Conservation (phyloP, 2,888 invertebrate species). For the Laothoe populi region DNA sequence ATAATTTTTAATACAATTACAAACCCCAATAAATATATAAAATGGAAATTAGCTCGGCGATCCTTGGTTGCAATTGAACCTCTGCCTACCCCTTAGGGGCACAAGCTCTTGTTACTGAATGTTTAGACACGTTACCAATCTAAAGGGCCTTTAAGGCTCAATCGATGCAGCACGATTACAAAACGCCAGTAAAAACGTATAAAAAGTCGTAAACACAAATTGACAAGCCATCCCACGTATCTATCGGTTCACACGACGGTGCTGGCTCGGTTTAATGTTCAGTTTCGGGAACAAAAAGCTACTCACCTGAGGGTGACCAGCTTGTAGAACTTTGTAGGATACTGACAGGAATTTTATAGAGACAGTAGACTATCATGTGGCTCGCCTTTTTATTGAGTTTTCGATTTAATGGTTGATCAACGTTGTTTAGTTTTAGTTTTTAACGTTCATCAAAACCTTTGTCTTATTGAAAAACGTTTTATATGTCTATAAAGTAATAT, state of each 20-base stretch:
- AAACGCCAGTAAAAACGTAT: neutral
- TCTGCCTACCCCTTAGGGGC: neutral
- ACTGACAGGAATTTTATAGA: neutral
- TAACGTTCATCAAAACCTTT: no score
- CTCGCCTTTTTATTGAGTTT: no score
- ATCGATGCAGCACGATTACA: conserved; percentile 11
- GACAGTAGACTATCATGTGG: no score
- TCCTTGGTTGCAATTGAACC: no score
- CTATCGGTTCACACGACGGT: conserved; percentile 36
- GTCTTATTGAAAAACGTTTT: no score
- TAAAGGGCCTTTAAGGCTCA: neutral
- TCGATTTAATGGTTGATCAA: neutral
- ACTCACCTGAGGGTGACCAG: conserved; percentile 21
- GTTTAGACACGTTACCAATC: neutral
- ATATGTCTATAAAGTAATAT: no score
- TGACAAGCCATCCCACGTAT: neutral
- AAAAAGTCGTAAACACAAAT: conserved; percentile 15
- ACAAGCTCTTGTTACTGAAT: no score
- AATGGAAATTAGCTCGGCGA: no score
- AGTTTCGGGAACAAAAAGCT: conserved; percentile 31
- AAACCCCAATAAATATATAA: no score
- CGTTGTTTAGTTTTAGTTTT: no score
- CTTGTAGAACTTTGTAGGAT: neutral
- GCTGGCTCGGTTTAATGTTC: conserved; percentile 36
- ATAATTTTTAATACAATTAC: no score